Evolutionary conservation across 2,113 vertebrate genomes (phyloP).

Genomic region (Mellivora capensis): DNA sequence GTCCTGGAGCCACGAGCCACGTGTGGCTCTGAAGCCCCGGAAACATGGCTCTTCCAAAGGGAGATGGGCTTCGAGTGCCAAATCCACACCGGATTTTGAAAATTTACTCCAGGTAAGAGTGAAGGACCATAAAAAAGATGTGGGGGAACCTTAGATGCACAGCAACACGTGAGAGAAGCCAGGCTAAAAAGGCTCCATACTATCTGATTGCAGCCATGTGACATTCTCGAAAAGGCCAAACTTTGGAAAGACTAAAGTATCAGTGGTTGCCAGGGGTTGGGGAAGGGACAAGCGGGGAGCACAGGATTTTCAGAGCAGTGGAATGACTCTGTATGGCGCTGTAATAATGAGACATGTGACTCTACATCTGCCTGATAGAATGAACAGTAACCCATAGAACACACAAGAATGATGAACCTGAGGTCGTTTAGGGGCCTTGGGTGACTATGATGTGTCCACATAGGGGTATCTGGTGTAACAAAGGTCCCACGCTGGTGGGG

Average conservation of each 20-base stretch:
- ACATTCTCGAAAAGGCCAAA: not conserved
- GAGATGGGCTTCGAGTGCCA: not conserved
- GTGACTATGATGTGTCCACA: not conserved
- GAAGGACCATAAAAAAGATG: not conserved
- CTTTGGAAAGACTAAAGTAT: not conserved
- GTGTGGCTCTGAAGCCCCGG: not conserved
- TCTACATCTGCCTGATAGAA: not conserved
- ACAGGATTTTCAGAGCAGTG: not conserved
- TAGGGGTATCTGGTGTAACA: not conserved
- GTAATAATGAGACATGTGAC: not conserved
- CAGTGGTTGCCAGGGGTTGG: not conserved
- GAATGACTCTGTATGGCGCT: not conserved
- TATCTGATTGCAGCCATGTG: not conserved
- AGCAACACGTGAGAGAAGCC: not conserved
- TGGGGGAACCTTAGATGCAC: not conserved
- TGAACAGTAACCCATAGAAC: not conserved
- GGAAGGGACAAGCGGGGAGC: too few relatives aligned
- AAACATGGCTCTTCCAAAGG: not conserved
- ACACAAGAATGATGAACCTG: not conserved
- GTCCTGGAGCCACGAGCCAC: not conserved
- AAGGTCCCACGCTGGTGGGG: too few relatives aligned
- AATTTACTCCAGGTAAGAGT: too few relatives aligned
- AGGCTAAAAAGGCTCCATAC: not conserved
- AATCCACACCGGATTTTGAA: not conserved
- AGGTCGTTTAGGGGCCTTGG: not conserved